Percentiles rank a stretch among this genome's conserved stretches.
phyloP scores from a whole-genome alignment of 1,140 invertebrate genomes.

The Scaptodrosophila lebanonensis region DNA sequence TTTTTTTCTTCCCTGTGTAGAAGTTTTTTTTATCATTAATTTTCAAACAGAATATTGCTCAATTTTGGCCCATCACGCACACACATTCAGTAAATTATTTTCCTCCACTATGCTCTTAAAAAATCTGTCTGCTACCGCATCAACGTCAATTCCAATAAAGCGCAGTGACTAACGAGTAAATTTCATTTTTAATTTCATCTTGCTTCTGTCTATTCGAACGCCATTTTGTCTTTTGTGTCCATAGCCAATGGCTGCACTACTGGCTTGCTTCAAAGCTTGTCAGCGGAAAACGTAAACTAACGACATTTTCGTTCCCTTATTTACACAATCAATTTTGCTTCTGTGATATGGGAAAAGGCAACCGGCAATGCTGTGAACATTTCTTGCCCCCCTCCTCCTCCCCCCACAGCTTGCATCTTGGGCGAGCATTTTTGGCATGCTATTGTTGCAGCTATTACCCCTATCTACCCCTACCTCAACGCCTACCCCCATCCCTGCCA shows the following conservation, averaged over 20 bases:
- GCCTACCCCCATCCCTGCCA: too few relatives aligned
- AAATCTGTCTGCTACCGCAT: slow-evolving; percentile 46
- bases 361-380: slow-evolving; percentile 34
- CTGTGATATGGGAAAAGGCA: slow-evolving; percentile 53
- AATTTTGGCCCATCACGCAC: too few relatives aligned
- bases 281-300: slow-evolving; percentile 74
- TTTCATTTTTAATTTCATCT: slow-evolving; percentile 65
- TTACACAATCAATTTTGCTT: slow-evolving; percentile 73
- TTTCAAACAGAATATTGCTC: too few relatives aligned
- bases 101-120: too few relatives aligned
- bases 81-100: slow-evolving; percentile 39
- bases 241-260: slow-evolving; percentile 9
- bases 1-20: too few relatives aligned
- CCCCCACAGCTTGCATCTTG: background rate
- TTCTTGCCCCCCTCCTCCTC: slow-evolving; percentile 17
- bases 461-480: slow-evolving; percentile 6
- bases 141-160: slow-evolving; percentile 64
- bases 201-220: slow-evolving; percentile 31
- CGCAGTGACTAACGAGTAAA: slow-evolving; percentile 60
- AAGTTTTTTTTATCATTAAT: too few relatives aligned
- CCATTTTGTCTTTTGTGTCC: slow-evolving; percentile 22
- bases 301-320: slow-evolving; percentile 72
- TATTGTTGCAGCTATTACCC: background rate
- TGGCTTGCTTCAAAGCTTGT: slow-evolving; percentile 52
- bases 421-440: background rate